A percentile compares a stretch with the other conserved stretches of the same genome.
These are phyloP conservation scores for Gobionotothen gibberifrons DNA, from an alignment of 2,797 vertebrate species.

Conservation along the genomic window DNA sequence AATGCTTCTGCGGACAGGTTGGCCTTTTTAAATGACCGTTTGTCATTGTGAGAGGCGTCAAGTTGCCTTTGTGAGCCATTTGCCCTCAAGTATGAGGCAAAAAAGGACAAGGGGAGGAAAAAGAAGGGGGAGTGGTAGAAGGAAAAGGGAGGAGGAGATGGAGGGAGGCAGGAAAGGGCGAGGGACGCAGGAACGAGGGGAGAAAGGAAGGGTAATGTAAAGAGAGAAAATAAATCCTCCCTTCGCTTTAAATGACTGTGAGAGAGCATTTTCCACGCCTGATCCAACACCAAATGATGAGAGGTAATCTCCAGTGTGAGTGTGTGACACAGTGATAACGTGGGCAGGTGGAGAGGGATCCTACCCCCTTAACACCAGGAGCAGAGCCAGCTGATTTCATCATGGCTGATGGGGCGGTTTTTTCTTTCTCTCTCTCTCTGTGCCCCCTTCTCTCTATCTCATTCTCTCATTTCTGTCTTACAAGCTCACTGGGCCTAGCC, in stretches of 20 bases:
- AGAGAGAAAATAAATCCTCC: conserved; percentile 51
- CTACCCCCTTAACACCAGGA: conserved; percentile 46
- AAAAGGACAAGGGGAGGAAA: conserved; percentile 40
- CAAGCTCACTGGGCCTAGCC: conserved; percentile 55
- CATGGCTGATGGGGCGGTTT: conserved; percentile 46
- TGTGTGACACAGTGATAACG: conserved; percentile 67
- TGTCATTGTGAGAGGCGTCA: conserved; percentile 75
- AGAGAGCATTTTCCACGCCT: conserved; percentile 43
- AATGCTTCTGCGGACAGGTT: conserved; percentile 69
- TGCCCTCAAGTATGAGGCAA: conserved; percentile 49
- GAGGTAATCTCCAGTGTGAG: conserved; percentile 59
- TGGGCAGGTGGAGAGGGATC: conserved; percentile 62
- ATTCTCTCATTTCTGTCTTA: conserved; percentile 66
- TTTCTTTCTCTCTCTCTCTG: conserved; percentile 22
- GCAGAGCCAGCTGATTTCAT: conserved; percentile 63
- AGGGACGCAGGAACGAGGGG: conserved; percentile 24
- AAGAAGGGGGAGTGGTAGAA: conserved; percentile 32
- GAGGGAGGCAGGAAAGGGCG: conserved; percentile 26
- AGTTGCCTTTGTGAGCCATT: conserved; percentile 55
- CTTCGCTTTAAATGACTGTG: conserved; percentile 39
- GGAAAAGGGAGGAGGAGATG: conserved; percentile 35
- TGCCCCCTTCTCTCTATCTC: conserved; percentile 26
- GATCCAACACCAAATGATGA: conserved; percentile 62
- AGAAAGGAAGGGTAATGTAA: conserved; percentile 28
- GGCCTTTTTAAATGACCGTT: conserved; percentile 80